Evolutionary conservation across 2,888 invertebrate genomes (phyloP), one percentile per base, ranked within the genome.

Genomic region (Phania funesta): DNA sequence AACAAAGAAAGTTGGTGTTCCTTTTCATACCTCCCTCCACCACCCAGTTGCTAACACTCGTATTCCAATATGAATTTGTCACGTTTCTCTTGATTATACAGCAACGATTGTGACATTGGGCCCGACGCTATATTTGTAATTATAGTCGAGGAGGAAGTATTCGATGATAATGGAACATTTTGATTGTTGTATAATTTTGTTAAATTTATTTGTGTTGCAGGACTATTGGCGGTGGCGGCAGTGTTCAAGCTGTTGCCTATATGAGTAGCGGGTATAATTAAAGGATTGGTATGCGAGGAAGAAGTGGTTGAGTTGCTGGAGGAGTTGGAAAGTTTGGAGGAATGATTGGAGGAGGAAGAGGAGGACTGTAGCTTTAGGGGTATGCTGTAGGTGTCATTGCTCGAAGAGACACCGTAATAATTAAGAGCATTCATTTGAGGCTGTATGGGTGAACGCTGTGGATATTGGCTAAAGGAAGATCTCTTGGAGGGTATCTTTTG

Each of bases 41-140:
- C 18, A 20, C 7, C n/a, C 44, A 70, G 64, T 81, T 85, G 88
- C 89, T 90, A 90, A 90, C 90, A 90, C 86, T 90, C 90, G 85
- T 90, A 90, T 83, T 90, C 90, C 56, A 90, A 81, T 65, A 90
- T 88, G 82, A 89, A 90, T 75, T 87, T 86, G 84, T 90, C 88
- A 70, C 87, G 85, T 73, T 78, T 86, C 87, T 79, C 84, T 83
- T 52, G 76, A 64, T 54, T 84, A 9, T 35, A 79, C 11, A 52
- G 80, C 16, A 32, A 71, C 46, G 74, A 74, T 60, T 22, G 76
- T 32, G 20, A 74, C 18, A 35, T 6, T 8, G 64, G 7, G 8
- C 8, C 22, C 18, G 46, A 71, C 13, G 26, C 44, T 54, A 38
- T 52, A 71, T 68, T 50, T 71, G n/a, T 24, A 64, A 56, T 48